These are phyloP conservation scores for Carcinoscorpius rotundicauda DNA, from an alignment of 1,140 invertebrate genomes.

Conservation along the genomic window DNA sequence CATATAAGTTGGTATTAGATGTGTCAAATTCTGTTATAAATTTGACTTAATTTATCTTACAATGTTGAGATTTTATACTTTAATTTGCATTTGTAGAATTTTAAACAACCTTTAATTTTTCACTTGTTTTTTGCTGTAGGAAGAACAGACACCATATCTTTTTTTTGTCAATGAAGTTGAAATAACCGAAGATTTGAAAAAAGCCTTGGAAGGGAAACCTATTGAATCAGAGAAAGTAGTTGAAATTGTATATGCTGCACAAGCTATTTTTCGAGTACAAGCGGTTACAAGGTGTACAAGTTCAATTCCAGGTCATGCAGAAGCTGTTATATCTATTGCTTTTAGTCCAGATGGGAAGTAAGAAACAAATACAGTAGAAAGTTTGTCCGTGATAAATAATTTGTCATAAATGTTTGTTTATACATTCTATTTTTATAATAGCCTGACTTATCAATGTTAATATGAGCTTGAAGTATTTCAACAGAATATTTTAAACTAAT, in stretches of 20 bases:
- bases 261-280: conserved; percentile 68
- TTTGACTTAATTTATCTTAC: too few relatives aligned
- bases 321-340: conserved; percentile 82
- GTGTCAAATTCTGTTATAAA: too few relatives aligned
- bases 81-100: too few relatives aligned
- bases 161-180: conserved; percentile 86
- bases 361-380: not conserved
- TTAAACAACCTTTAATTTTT: too few relatives aligned
- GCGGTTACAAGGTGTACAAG: conserved; percentile 43
- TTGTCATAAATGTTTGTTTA: too few relatives aligned
- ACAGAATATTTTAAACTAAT: not conserved
- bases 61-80: too few relatives aligned
- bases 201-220: conserved; percentile 49
- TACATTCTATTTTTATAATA: too few relatives aligned
- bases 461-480: conserved; percentile 1
- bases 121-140: conserved; percentile 33
- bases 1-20: too few relatives aligned
- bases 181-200: conserved; percentile 59
- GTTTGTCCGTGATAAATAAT: not conserved
- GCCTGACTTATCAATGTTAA: not conserved
- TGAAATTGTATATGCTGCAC: conserved; percentile 90
- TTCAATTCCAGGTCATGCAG: conserved; percentile 85
- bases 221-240: conserved; percentile 68
- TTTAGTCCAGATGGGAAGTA: conserved; percentile 82
- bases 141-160: conserved; percentile 57